Evolutionary conservation across 2,888 invertebrate genomes (phyloP), one percentile per base, ranked within the genome.

Genomic region (Tupiocoris notatus): DNA sequence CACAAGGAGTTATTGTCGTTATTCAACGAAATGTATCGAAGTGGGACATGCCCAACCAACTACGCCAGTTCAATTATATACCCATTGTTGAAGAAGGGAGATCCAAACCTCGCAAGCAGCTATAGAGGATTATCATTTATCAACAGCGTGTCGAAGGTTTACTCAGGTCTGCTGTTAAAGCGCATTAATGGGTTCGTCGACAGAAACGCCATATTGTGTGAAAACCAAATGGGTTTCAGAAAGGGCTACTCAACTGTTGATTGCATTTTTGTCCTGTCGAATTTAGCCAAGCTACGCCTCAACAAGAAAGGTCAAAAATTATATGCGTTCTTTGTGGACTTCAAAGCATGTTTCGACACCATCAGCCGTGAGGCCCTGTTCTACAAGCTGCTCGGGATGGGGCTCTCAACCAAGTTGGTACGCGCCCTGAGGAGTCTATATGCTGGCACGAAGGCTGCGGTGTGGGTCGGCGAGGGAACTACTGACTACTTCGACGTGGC

Each of bases 181-280:
- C 62, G 78, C 20, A 12, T 78, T 7, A 17, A 39, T 18, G n/a
- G 58, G 7, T 79, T 75, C 79, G 66, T 70, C 1, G 71, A 77
- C n/a, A 54, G 63, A 6, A 54, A 68, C 6, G 65, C 58, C n/a
- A 77, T 78, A 17, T 21, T 79, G 17, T 77, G 25, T n/a, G 79
- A 80, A 67, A 76, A 62, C 20, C 78, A 80, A 58, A 79, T 71
- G 9, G 68, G 68, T 6, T 68, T 68, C 58, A 17, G 68, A 20
- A 12, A 9, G n/a, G 68, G 68, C 16, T 68, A 68, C 22, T 68
- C 68, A 17, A 68, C 68, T 20, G 68, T 56, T 12, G 68, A 68
- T 68, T 20, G 17, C 18, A 54, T 66, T 9, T 66, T 66, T 39
- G 68, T n/a, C 24, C 22, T 66, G 2, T 9, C 7, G n/a, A 20